These are phyloP conservation scores for Cirrhinus molitorella DNA, from an alignment of 2,797 vertebrate genomes.

Conservation along the genomic window DNA sequence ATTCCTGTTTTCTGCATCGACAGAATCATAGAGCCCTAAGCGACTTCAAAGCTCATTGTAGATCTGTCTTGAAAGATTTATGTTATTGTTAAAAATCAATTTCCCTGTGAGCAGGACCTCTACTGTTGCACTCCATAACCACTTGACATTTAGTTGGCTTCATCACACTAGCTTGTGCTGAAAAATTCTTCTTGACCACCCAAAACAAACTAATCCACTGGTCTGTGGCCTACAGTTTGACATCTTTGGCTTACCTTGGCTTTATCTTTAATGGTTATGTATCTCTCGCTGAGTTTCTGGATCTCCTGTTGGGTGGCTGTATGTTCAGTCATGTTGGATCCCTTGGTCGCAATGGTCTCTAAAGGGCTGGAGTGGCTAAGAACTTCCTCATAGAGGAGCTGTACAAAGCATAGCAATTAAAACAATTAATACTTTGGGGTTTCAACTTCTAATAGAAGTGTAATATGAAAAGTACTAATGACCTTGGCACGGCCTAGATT, in stretches of 20 bases:
- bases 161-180: not conserved
- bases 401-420: conserved; percentile 34
- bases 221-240: not conserved
- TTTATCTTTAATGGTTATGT: conserved; percentile 84
- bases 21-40: too few relatives aligned
- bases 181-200: not conserved
- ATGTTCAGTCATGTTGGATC: conserved; percentile 90
- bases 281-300: conserved; percentile 89
- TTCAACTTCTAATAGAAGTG: not conserved
- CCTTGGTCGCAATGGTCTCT: conserved; percentile 92
- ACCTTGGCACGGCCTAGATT: conserved; percentile 94
- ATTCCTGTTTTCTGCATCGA: too few relatives aligned
- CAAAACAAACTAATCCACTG: not conserved
- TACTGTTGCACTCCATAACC: not conserved
- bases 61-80: not conserved
- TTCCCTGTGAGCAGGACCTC: not conserved
- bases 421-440: not conserved
- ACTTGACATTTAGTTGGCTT: not conserved
- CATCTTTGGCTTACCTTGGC: conserved; percentile 81
- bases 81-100: not conserved
- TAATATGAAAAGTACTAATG: not conserved
- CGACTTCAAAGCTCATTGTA: not conserved
- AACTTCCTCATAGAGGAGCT: conserved; percentile 95
- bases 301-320: conserved; percentile 90
- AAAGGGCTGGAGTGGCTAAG: conserved; percentile 89